Conservation (phyloP, 2,888 invertebrate genomes). For the Nipponacmea schrenckii region DNA sequence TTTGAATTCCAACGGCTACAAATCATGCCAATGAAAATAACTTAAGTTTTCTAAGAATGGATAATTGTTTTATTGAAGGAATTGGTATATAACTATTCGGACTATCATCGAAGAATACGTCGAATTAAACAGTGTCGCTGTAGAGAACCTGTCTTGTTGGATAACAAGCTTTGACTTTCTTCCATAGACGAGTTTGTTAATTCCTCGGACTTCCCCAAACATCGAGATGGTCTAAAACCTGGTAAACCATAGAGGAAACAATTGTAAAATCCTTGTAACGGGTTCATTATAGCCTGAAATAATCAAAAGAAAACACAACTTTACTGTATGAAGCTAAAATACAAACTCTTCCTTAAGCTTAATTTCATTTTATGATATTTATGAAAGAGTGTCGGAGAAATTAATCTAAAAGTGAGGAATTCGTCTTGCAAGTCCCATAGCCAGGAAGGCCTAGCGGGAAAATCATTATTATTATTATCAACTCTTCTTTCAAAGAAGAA, state of each 20-base stretch:
- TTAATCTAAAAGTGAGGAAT: no score
- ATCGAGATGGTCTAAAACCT: not conserved
- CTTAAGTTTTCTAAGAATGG: no score
- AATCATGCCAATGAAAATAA: no score
- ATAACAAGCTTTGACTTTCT: not conserved
- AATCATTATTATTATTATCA: not conserved
- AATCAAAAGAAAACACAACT: not conserved
- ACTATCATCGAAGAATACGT: no score
- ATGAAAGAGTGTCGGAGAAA: no score
- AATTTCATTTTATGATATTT: not conserved
- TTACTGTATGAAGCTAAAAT: not conserved
- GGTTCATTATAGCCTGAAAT: conserved; percentile 2
- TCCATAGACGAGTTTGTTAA: not conserved
- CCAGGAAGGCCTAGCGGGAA: no score
- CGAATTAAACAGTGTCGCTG: not conserved
- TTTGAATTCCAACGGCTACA: no score
- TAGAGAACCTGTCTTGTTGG: not conserved
- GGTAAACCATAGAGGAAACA: not conserved
- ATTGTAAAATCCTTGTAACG: not conserved
- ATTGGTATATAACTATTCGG: no score
- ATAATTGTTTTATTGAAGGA: no score
- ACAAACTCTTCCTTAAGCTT: not conserved
- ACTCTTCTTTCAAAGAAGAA: not conserved
- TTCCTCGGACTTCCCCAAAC: not conserved
- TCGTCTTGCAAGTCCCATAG: no score